These are phyloP conservation scores for Amblyornis subalaris DNA, from an alignment of 2,113 vertebrate genomes.

Conservation along the genomic window DNA sequence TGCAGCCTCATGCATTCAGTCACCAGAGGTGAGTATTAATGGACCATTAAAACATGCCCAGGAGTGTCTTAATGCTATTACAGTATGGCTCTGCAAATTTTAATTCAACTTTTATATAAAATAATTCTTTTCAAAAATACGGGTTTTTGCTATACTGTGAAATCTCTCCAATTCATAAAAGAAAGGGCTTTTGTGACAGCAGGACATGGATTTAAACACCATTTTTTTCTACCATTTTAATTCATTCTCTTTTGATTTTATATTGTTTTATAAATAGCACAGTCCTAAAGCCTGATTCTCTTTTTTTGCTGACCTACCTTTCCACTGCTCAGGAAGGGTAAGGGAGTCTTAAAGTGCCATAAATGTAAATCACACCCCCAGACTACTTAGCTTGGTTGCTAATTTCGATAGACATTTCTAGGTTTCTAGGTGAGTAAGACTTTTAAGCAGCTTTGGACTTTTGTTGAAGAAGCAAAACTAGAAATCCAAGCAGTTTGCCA, in stretches of 20 bases:
- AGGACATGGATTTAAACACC: neutral
- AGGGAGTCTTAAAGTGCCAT: slow-evolving; percentile 5
- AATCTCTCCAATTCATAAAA: neutral
- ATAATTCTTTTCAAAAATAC: neutral
- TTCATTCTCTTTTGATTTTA: neutral
- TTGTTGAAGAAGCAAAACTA: neutral
- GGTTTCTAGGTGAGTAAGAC: slow-evolving; percentile 42
- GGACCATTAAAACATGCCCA: slow-evolving; percentile 59
- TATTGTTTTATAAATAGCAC: slow-evolving; percentile 33
- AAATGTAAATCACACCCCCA: slow-evolving; percentile 18
- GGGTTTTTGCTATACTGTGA: neutral
- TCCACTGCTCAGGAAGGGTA: neutral
- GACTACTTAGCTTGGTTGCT: slow-evolving; percentile 16
- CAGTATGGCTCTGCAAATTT: slow-evolving; percentile 26
- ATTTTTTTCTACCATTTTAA: neutral
- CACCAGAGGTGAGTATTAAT: slow-evolving; percentile 41
- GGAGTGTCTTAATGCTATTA: slow-evolving; percentile 53
- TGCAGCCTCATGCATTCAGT: slow-evolving; percentile 31
- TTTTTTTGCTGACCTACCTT: slow-evolving; percentile 43
- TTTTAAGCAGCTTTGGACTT: slow-evolving; percentile 18
- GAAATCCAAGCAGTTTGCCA: neutral
- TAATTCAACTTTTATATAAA: slow-evolving; percentile 35
- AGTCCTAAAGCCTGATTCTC: neutral
- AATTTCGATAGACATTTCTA: slow-evolving; percentile 54
- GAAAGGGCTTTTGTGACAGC: neutral